Percentiles rank a stretch among this genome's conserved stretches.
Evolutionary conservation across 2,113 vertebrate species (phyloP).

Genomic region (Gasterosteus aculeatus): DNA sequence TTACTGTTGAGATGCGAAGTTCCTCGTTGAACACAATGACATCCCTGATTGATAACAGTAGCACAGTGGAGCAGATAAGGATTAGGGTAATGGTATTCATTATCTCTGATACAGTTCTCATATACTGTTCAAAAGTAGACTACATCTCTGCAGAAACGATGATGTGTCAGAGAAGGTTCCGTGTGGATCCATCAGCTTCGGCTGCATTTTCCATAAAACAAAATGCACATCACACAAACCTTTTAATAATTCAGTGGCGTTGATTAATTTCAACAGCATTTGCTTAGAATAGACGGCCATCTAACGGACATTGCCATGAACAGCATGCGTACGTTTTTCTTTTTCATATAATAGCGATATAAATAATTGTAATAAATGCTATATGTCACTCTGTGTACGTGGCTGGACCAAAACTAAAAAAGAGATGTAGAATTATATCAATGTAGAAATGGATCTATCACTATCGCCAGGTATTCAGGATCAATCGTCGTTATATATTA

Average conservation of each 20-base stretch:
- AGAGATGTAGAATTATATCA: fast-evolving
- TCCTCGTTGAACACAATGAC: not conserved
- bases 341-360: not conserved
- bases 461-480: not conserved
- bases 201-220: not conserved
- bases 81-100: not conserved
- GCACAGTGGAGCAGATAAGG: not conserved
- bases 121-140: not conserved
- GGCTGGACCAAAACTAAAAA: not conserved
- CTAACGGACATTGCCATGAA: conserved; percentile 43
- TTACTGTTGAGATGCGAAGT: not conserved
- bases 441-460: not conserved
- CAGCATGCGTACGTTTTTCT: not conserved
- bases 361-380: not conserved
- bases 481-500: not conserved
- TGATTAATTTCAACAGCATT: not conserved
- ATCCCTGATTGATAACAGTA: not conserved
- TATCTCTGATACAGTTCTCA: not conserved
- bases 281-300: conserved; percentile 32
- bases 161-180: not conserved
- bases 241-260: not conserved
- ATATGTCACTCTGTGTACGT: not conserved
- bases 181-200: not conserved
- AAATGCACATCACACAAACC: not conserved
- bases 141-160: not conserved